Conservation (phyloP, 2,797 vertebrate species). For the Bradypodion pumilum region DNA sequence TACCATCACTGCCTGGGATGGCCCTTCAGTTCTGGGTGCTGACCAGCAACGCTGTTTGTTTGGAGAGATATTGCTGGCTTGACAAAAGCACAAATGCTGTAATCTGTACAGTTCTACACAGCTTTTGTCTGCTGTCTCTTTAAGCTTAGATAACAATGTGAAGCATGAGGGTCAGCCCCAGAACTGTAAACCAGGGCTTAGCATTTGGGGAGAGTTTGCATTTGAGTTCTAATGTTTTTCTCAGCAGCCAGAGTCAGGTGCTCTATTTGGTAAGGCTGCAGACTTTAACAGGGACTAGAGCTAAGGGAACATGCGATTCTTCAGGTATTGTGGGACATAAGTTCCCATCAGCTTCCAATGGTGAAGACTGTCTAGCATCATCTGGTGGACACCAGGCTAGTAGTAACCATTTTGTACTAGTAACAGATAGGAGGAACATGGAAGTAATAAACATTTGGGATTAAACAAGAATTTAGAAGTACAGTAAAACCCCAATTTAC, state of each 20-base stretch:
- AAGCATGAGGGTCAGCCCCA: background rate
- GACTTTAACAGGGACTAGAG: background rate
- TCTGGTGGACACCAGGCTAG: background rate
- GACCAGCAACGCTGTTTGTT: background rate
- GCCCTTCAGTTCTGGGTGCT: background rate
- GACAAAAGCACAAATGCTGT: background rate
- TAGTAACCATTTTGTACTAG: background rate
- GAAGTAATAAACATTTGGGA: background rate
- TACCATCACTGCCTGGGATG: background rate
- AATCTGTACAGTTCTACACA: conserved; percentile 15
- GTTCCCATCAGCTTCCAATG: background rate
- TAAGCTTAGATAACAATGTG: conserved; percentile 18
- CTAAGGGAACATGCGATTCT: background rate
- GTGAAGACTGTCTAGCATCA: background rate
- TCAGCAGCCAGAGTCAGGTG: background rate
- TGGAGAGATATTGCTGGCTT: conserved; percentile 19
- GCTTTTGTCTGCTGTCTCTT: conserved; percentile 6
- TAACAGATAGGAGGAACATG: background rate
- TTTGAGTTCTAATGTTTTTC: conserved; percentile 5
- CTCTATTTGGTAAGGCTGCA: background rate
- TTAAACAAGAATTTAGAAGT: background rate
- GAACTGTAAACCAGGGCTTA: background rate
- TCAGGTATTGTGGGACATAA: background rate
- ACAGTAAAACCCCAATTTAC: too few species aligned
- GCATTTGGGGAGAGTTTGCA: background rate